Evolutionary conservation across 2,113 vertebrate genomes (phyloP).

Genomic region (Trichechus manatus): DNA sequence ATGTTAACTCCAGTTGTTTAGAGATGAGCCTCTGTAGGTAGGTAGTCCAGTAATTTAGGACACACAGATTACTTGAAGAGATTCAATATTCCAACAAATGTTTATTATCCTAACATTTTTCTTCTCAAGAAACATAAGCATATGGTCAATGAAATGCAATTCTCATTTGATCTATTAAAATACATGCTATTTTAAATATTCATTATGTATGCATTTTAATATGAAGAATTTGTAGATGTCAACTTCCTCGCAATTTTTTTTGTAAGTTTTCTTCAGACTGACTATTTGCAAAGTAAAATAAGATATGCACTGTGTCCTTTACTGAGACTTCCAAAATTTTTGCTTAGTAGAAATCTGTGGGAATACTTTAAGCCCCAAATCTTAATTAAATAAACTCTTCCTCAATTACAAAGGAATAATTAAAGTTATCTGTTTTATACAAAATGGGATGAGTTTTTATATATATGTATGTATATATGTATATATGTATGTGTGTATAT

Average conservation of each 20-base stretch:
- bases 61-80: background rate
- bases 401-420: background rate
- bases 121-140: background rate
- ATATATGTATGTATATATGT: too few species aligned
- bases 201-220: background rate
- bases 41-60: conserved; percentile 17
- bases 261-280: background rate
- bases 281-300: conserved; percentile 13
- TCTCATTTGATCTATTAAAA: background rate
- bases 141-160: background rate
- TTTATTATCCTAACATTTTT: background rate
- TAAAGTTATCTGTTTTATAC: background rate
- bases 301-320: background rate
- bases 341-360: background rate
- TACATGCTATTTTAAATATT: background rate
- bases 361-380: background rate
- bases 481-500: too few species aligned
- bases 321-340: background rate
- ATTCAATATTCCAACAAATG: background rate
- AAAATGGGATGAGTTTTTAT: background rate
- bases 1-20: conserved; percentile 78
- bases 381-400: background rate
- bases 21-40: conserved; percentile 51
- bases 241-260: background rate
- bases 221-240: background rate